These are phyloP conservation scores for Acyrthosiphon pisum DNA, from an alignment of 1,140 invertebrate species.

Conservation along the genomic window DNA sequence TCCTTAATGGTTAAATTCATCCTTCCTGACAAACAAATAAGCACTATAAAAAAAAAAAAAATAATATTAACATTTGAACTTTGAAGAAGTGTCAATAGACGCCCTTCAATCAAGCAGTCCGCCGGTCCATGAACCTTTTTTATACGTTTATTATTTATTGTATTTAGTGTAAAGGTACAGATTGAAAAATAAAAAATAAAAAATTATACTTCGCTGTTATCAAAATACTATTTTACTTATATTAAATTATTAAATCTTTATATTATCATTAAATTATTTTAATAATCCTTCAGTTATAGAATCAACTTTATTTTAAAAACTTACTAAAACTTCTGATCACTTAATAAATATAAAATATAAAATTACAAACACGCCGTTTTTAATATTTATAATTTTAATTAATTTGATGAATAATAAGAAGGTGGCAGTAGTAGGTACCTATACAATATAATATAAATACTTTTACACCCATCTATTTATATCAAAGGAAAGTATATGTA, in stretches of 20 bases:
- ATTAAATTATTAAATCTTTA: background rate
- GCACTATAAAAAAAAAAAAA: background rate
- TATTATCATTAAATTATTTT: background rate
- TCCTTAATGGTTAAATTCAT: background rate
- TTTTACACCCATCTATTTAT: background rate
- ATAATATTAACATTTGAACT: conserved; percentile 1
- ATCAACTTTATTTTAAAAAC: background rate
- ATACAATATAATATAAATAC: background rate
- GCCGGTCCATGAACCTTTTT: background rate
- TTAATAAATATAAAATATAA: background rate
- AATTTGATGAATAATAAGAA: background rate
- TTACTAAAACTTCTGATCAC: background rate
- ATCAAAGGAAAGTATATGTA: background rate
- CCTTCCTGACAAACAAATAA: background rate
- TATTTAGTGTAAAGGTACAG: background rate
- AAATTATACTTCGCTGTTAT: background rate
- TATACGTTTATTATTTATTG: background rate
- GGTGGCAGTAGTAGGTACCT: background rate
- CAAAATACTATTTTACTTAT: too few relatives aligned
- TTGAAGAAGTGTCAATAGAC: background rate
- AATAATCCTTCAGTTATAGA: background rate
- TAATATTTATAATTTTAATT: background rate
- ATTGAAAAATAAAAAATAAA: background rate
- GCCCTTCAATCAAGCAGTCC: background rate
- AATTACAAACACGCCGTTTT: background rate